Percentiles rank a stretch among this genome's conserved stretches.
These are phyloP conservation scores for Petroica traversi DNA, from an alignment of 2,113 vertebrate species.

Conservation along the genomic window DNA sequence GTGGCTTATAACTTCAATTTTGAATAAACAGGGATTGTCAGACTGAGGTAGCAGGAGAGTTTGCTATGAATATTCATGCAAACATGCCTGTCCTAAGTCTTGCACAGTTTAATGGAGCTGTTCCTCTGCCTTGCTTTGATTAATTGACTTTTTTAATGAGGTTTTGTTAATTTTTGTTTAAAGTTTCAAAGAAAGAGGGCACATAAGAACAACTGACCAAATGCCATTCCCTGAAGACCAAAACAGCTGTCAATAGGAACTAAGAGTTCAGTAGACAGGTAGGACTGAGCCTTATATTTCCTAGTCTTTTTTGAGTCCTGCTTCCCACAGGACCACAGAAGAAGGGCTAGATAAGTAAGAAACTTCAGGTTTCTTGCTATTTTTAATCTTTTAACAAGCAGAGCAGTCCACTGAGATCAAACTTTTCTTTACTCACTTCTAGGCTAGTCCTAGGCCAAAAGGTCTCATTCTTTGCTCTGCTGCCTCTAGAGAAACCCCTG, in stretches of 20 bases:
- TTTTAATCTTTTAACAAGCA: background rate
- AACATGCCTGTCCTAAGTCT: background rate
- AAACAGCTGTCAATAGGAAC: background rate
- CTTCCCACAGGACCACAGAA: background rate
- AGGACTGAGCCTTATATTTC: background rate
- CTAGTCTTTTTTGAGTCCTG: background rate
- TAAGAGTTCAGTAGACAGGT: background rate
- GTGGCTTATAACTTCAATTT: background rate
- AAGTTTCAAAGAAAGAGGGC: background rate
- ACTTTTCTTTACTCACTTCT: background rate
- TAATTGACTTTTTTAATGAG: background rate
- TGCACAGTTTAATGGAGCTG: background rate
- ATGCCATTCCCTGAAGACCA: background rate
- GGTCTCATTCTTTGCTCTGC: background rate
- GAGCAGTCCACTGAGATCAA: background rate
- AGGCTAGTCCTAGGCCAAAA: background rate
- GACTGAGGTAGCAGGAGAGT: background rate
- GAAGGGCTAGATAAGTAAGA: background rate
- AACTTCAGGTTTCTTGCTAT: background rate
- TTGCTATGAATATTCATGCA: background rate
- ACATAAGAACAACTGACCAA: background rate
- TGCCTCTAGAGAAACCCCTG: background rate
- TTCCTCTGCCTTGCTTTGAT: background rate
- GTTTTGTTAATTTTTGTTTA: background rate
- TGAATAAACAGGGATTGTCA: background rate